Evolutionary conservation across 2,113 vertebrate genomes (phyloP), one percentile per base, ranked within the genome.

Genomic region (Odobenus rosmarus): DNA sequence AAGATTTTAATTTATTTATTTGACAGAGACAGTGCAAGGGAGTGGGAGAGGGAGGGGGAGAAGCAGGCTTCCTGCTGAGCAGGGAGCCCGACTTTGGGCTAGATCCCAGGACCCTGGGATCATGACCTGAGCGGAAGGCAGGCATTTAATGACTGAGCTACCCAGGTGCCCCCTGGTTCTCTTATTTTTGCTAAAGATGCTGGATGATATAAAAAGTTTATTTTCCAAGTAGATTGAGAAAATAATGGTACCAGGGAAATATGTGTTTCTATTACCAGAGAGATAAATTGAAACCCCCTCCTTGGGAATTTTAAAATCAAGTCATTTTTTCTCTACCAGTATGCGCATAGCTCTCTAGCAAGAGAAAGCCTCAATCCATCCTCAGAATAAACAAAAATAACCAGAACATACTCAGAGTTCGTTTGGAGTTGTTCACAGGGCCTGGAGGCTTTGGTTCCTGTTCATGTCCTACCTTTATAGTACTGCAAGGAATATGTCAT

Each of bases 121-220:
- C 46, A 46, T 46, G 46, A 46, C 46, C 46, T 46, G 46, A 46
- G 46, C 46, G 1, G 46, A 46, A 46, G 46, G 46, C 46, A 46
- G 46, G 46, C 46, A 9, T 8, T 46, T 46, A 46, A 46, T 1
- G 46, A 46, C 46, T 46, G 46, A 46, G 46, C 7, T 7, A 46
- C 46, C 46, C 46, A 46, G 46, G 46, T 7, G 7, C 46, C 46
- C 16, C 16, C 53, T 80, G 39, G 82, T 91, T 96, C 53, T 80
- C 72, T 85, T 74, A 90, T 90, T 90, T 90, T 72, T 91, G 46
- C 74, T 72, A 72, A 90, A 55, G 28, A 61, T 42, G 77, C 16
- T 31, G 16, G 21, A 69, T 82, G 49, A 89, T 79, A 79, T 28
- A 49, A 42, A 84, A 33, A 71, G 61, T 93, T 46, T 71, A 24